Evolutionary conservation across 2,113 vertebrate species (phyloP), one percentile per base, ranked within the genome.

Genomic region (Chloebia gouldiae): DNA sequence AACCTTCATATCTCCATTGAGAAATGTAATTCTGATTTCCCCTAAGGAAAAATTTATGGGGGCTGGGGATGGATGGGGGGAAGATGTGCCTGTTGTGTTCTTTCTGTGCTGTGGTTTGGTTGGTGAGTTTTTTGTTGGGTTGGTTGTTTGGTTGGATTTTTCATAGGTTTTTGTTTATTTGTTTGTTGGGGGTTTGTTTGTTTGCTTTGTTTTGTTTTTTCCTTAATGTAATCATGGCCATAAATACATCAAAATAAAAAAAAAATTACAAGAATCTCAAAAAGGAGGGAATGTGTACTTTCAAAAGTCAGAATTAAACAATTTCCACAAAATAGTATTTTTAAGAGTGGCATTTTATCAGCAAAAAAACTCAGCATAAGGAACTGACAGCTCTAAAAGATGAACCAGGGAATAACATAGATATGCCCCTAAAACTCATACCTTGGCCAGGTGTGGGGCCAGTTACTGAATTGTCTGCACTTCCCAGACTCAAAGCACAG

Each of bases 11-110:
- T 50, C 37, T 69, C 24, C 50, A 64, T 3, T 69, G 17, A 80
- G 24, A 60, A 90, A 57, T 8, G 8, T 45, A 14, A 39, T 31
- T 71, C 16, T 53, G 21, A 78, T 73, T 70, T 80, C 15, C 53
- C 86, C n/a, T 40, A 39, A 53, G n/a, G 5, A 61, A 75, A 87
- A 81, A 57, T 6, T 8, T 28, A 25, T 8, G 30, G 10, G 7
- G 7, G 6, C 2, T 23, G 6, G 2, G 8, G 33, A 13, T 53
- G 19, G 15, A 7, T 12, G 5, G 4, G 5, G 21, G 9, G 14
- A 64, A 59, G 40, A 69, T 24, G 13, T 54, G n/a, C 40, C 47
- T 63, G 19, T 40, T 51, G 73, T 57, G 8, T 56, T 86, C 27
- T 70, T 75, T 42, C 42, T 59, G 7, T 59, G 13, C 20, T 91